These are phyloP conservation scores for Orchesellides sinensis DNA, from an alignment of 2,888 invertebrate genomes.

Conservation along the genomic window DNA sequence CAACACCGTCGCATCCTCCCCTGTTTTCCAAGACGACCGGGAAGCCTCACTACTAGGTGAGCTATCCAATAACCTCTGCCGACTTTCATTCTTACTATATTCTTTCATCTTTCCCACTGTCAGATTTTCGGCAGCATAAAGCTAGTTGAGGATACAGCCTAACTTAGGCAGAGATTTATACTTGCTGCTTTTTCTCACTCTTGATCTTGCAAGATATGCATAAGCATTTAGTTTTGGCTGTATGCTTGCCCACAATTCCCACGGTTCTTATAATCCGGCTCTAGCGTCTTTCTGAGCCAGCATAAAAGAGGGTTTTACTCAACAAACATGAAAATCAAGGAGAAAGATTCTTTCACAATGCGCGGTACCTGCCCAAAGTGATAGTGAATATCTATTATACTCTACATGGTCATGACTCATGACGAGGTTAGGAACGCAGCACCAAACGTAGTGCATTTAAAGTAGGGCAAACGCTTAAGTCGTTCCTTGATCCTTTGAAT, in stretches of 20 bases:
- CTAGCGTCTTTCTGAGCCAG: too few relatives aligned
- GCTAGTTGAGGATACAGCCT: neutral
- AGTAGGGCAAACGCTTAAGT: neutral
- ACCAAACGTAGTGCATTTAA: too few relatives aligned
- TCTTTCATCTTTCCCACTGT: neutral
- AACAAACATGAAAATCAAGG: conserved; percentile 35
- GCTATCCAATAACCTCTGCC: conserved; percentile 1
- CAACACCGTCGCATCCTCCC: conserved; percentile 52
- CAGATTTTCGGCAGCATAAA: neutral
- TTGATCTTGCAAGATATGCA: too few relatives aligned
- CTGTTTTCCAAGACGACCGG: conserved; percentile 65
- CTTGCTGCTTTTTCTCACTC: neutral
- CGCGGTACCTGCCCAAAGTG: neutral
- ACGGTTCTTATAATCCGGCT: conserved; percentile 47
- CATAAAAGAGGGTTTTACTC: conserved; percentile 13
- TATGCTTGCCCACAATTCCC: conserved; percentile 37
- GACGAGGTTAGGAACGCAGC: too few relatives aligned
- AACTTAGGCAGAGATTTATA: neutral
- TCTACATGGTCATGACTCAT: too few relatives aligned
- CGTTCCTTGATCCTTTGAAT: neutral
- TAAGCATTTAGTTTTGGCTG: neutral
- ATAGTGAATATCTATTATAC: too few relatives aligned
- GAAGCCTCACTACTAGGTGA: conserved; percentile 68
- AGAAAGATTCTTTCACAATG: neutral
- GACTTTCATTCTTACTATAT: neutral